A percentile compares a stretch with the other conserved stretches of the same genome.
Conservation (phyloP, 2,888 invertebrate genomes). For the Synanthedon formicaeformis region DNA sequence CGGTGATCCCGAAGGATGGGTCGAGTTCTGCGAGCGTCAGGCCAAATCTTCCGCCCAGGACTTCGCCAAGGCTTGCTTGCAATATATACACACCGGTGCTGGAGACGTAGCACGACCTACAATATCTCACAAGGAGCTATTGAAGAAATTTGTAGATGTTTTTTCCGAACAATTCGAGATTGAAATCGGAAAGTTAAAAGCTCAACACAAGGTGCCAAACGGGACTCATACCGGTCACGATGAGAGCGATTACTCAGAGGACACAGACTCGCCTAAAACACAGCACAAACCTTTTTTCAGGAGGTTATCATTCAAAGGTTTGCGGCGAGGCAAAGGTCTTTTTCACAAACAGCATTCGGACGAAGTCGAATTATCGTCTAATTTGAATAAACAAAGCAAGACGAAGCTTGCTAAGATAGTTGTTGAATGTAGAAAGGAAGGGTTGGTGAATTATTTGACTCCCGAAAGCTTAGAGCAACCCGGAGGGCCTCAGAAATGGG, state of each 20-base stretch:
- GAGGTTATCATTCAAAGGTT: constrained; percentile 88
- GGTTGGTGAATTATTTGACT: constrained; percentile 91
- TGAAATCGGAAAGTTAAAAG: constrained; percentile 73
- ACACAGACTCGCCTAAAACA: constrained; percentile 83
- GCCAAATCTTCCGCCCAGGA: constrained; percentile 87
- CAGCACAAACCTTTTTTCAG: constrained; percentile 87
- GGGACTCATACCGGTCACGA: constrained; percentile 56
- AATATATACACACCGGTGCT: constrained; percentile 78
- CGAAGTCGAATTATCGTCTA: constrained; percentile 79
- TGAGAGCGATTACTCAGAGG: constrained; percentile 80
- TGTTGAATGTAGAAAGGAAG: constrained; percentile 94
- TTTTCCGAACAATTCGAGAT: constrained; percentile 88
- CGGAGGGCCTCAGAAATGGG: constrained; percentile 91
- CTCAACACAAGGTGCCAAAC: constrained; percentile 56
- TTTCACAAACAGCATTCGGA: constrained; percentile 94
- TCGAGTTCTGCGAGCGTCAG: constrained; percentile 89
- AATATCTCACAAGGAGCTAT: constrained; percentile 81
- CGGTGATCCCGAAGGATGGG: constrained; percentile 78
- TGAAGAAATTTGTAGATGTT: constrained; percentile 85
- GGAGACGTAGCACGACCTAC: constrained; percentile 75
- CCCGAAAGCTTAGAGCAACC: constrained; percentile 90
- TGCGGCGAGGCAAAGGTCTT: constrained; percentile 83
- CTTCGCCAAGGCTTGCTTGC: constrained; percentile 88
- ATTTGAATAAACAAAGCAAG: constrained; percentile 79
- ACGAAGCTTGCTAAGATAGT: constrained; percentile 91